These are phyloP conservation scores for Thecocarcelia acutangulata DNA, from an alignment of 2,888 invertebrate genomes.

Conservation along the genomic window DNA sequence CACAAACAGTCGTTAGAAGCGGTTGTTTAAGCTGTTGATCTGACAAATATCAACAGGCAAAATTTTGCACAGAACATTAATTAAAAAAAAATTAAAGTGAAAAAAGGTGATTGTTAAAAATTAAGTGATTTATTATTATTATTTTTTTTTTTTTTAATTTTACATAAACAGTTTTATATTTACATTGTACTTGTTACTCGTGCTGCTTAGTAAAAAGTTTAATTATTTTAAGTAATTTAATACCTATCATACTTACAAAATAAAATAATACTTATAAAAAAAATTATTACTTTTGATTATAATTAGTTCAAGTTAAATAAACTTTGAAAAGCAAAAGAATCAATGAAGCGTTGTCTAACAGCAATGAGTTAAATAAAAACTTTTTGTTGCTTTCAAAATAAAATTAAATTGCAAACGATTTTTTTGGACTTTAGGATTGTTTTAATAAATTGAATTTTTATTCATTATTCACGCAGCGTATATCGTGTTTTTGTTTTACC, in stretches of 20 bases:
- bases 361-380: conserved; percentile 7
- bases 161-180: not conserved
- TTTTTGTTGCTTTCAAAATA: conserved; percentile 15
- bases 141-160: too few relatives aligned
- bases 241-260: conserved; percentile 25
- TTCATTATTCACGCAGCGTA: conserved; percentile 60
- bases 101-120: conserved; percentile 47
- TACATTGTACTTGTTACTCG: not conserved
- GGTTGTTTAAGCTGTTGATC: conserved; percentile 34
- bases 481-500: conserved; percentile 39
- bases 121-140: conserved; percentile 20
- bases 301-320: conserved; percentile 51
- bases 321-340: conserved; percentile 45
- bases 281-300: conserved; percentile 14
- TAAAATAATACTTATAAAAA: conserved; percentile 1
- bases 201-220: conserved; percentile 1
- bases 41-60: not conserved
- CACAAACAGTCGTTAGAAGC: conserved; percentile 45
- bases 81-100: conserved; percentile 8
- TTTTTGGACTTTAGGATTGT: conserved; percentile 22
- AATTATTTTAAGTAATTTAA: conserved; percentile 31
- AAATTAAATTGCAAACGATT: conserved; percentile 15
- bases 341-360: conserved; percentile 55
- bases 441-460: conserved; percentile 12
- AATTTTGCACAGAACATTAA: conserved; percentile 12